These are phyloP conservation scores for Piscicola geometra DNA, from an alignment of 2,888 invertebrate species.

Conservation along the genomic window DNA sequence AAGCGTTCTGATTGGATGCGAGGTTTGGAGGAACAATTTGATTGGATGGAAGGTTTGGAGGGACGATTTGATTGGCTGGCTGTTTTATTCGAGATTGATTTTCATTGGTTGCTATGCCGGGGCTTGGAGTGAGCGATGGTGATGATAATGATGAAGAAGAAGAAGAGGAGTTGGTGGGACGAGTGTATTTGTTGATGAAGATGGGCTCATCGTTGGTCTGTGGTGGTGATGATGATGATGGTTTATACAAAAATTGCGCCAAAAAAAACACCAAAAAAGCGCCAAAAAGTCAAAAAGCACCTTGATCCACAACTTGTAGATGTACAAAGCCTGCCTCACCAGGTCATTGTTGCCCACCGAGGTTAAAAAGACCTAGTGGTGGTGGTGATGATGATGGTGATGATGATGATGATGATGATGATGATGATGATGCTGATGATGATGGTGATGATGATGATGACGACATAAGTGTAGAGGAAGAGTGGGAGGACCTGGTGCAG, in stretches of 20 bases:
- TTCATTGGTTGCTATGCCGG: background rate
- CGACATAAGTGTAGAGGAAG: background rate
- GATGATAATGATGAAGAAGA: conserved; percentile 6
- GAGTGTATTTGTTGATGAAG: background rate
- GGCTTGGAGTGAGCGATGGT: conserved; percentile 7
- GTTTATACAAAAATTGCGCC: too few relatives aligned
- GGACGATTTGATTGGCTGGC: background rate
- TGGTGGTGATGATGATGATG: too few relatives aligned
- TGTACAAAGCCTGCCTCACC: background rate
- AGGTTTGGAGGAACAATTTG: too few relatives aligned
- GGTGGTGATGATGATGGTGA: background rate
- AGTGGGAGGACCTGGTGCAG: conserved; percentile 29
- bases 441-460: background rate
- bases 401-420: background rate
- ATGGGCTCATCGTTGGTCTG: background rate
- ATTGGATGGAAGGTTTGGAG: too few relatives aligned
- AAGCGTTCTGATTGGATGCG: too few relatives aligned
- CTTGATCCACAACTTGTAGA: conserved; percentile 27
- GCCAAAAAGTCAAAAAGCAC: too few relatives aligned
- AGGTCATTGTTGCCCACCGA: conserved; percentile 11
- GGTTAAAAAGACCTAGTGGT: background rate
- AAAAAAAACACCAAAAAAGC: too few relatives aligned
- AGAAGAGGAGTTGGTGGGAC: background rate
- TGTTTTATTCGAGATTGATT: background rate
- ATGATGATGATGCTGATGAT: background rate